Evolutionary conservation across 2,113 vertebrate species (phyloP).

Genomic region (Leptobrachium ailaonicum): DNA sequence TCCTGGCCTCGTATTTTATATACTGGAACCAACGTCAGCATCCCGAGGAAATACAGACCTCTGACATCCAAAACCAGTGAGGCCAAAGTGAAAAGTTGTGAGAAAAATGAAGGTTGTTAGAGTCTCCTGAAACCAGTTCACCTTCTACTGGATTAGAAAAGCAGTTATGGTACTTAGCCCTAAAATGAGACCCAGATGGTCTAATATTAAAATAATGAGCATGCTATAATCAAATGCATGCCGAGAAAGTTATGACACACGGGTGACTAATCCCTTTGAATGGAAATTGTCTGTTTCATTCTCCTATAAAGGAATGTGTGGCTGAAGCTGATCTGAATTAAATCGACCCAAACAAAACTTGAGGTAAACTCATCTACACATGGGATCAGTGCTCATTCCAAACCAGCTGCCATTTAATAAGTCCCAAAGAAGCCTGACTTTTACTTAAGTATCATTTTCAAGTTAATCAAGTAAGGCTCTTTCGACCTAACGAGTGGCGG

Average conservation of each 20-base stretch:
- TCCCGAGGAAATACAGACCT: not conserved
- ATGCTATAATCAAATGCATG: constrained; percentile 29
- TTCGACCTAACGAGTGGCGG: too few species aligned
- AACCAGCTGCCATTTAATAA: too few species aligned
- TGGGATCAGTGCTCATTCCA: too few species aligned
- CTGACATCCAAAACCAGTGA: not conserved
- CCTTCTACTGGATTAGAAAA: not conserved
- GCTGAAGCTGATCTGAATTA: not conserved
- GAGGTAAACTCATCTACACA: not conserved
- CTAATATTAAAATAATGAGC: constrained; percentile 29
- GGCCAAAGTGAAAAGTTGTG: not conserved
- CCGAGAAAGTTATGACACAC: constrained; percentile 25
- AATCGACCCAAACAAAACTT: not conserved
- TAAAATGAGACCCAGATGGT: constrained; percentile 42
- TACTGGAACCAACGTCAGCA: not conserved
- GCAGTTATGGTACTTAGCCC: not conserved
- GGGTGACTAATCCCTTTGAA: constrained; percentile 34
- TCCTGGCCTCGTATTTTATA: not conserved
- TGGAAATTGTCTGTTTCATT: constrained; percentile 24
- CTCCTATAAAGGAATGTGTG: constrained; percentile 13
- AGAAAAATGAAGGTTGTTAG: not conserved
- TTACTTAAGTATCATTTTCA: too few species aligned
- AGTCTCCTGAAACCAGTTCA: not conserved
- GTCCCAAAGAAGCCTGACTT: too few species aligned
- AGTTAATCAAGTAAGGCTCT: too few species aligned